A percentile compares a stretch with the other conserved stretches of the same genome.
Conservation (phyloP, 2,113 vertebrate species). For the Procavia capensis region DNA sequence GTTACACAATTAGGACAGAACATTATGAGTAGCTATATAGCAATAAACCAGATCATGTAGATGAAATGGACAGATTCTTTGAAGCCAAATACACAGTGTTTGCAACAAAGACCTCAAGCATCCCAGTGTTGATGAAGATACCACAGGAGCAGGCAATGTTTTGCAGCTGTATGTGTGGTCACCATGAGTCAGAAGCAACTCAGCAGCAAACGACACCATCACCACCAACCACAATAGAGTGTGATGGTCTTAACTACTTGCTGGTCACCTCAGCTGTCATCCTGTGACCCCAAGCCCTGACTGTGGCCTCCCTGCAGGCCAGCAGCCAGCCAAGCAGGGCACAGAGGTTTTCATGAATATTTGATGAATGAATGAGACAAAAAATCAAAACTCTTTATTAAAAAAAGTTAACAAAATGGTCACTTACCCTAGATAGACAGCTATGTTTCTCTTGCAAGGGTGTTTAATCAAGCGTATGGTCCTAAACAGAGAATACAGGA, state of each 20-base stretch:
- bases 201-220: too few species aligned
- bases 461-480: slow-evolving; percentile 45
- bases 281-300: neutral
- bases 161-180: too few species aligned
- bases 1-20: too few species aligned
- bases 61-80: too few species aligned
- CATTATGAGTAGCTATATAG: too few species aligned
- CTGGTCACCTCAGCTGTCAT: neutral
- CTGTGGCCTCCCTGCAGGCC: neutral
- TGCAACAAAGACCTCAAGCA: neutral
- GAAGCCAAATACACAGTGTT: too few species aligned
- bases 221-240: too few species aligned
- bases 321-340: neutral
- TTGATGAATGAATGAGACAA: neutral
- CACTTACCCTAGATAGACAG: slow-evolving; percentile 73
- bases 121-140: neutral
- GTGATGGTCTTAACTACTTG: neutral
- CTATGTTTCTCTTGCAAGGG: slow-evolving; percentile 50
- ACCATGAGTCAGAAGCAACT: too few species aligned
- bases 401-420: neutral
- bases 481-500: neutral
- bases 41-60: too few species aligned
- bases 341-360: neutral
- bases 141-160: neutral
- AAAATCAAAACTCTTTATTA: neutral